Base-by-base conservation (phyloP, 2,888 invertebrate genomes). In the Gnatocerus cornutus region DNA sequence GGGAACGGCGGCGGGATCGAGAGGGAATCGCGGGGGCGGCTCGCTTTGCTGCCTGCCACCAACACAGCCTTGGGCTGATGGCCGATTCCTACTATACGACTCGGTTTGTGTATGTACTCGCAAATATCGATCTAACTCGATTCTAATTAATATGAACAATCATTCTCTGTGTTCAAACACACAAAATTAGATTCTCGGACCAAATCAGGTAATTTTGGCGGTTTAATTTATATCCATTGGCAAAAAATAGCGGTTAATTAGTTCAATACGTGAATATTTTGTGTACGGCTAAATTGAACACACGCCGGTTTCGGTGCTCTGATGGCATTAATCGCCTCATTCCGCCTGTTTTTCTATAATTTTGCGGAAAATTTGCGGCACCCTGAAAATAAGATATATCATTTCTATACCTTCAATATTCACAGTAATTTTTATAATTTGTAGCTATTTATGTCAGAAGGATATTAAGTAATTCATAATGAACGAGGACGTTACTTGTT, bases 21-120 rank as follows among this genome's bases (percentile, higher is more conserved):
- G 68, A 69, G 69, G 62, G 71, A 69, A 65, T 65, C 58, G 70
- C 69, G 72, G 73, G 73, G 73, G 75, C 74, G 71, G 71, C 74
- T 70, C 69, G 72, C 68, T 70, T 63, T 52, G 64, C 69, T 48
- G 56, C 63, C 58, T 53, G 43, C 66, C 39, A 58, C 56, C 71
- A 39, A 48, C 66, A 69, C 58, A 48, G 73, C 73, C 72, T 68
- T 56, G 63, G 73, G 72, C 68, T 73, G 71, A 73, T 71, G 75
- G 71, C 75, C 73, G 72, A 73, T 75, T 69, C 69, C 53, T 65
- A 61, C 66, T 37, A 52, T 62, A 41, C 53, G 46, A 62, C 67
- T 66, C 59, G 69, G 67, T 64, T 43, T 55, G 46, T 55, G 46
- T 45, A 65, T 68, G 68, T 69, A 69, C 69, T 72, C 65, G 72